Evolutionary conservation across 2,888 invertebrate genomes (phyloP), one percentile per base, ranked within the genome.

Genomic region (Ligdia adustata): DNA sequence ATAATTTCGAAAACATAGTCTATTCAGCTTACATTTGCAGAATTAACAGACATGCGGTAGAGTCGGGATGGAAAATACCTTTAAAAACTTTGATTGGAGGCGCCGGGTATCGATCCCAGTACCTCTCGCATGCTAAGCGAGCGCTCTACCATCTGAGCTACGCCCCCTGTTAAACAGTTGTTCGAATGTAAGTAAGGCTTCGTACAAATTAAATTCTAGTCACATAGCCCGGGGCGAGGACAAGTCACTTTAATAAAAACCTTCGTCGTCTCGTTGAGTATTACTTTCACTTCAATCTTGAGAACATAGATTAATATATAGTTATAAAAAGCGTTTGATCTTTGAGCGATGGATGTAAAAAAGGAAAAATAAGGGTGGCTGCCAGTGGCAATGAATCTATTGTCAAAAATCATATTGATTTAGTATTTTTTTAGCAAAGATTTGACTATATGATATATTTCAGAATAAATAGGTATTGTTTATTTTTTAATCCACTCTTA

Each of bases 131-230:
- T 89, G 89, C 88, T 90, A 88, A 90, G 90, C 88, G 89, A 89
- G 89, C 89, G 88, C 89, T 89, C 89, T 89, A 89, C 89, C 90
- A 88, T 90, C 89, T 90, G 90, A 89, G 88, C 88, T 88, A 88
- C 90, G 87, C 86, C 90, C 87, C 85, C 89, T 54, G 57, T 46
- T 62, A 24, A 0, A 13, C 14, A 5, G 1, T 29, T 6, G 11
- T 33, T n/a, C 35, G 38, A 57, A 67, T 57, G 41, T 15, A 38
- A 46, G 44, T 37, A 38, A 20, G 55, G 39, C 31, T 55, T 63
- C 51, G 44, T 52, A 15, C 47, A 55, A 57, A 62, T 62, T 62
- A 56, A 54, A 69, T 63, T 65, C 62, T 35, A 45, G 59, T 62
- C 61, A 53, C 62, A 63, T 54, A 15, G 70, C 72, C 66, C 12